These are phyloP conservation scores for Arizona elegans DNA, from an alignment of 2,113 vertebrate species.

Conservation along the genomic window DNA sequence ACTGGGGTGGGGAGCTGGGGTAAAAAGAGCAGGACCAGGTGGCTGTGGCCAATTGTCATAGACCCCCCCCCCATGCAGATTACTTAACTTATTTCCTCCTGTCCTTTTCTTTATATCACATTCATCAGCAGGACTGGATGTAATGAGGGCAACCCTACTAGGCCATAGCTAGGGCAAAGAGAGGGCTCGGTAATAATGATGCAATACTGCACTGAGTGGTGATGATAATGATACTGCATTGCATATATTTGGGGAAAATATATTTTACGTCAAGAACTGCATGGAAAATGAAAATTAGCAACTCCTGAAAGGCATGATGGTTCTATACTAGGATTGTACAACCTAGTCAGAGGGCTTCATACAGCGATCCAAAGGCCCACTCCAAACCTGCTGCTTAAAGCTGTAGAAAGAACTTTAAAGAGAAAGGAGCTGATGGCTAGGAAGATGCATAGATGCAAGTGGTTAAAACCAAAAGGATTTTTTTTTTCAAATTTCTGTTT, in stretches of 20 bases:
- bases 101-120: background rate
- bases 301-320: background rate
- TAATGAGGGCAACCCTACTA: background rate
- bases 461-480: background rate
- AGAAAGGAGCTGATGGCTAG: background rate
- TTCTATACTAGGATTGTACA: background rate
- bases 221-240: background rate
- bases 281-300: background rate
- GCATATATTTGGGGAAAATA: background rate
- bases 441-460: background rate
- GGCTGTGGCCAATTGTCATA: background rate
- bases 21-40: background rate
- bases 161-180: background rate
- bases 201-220: background rate
- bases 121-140: background rate
- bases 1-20: background rate
- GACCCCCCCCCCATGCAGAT: background rate
- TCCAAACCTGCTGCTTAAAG: background rate
- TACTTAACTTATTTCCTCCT: background rate
- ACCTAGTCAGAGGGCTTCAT: background rate
- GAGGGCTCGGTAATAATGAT: background rate
- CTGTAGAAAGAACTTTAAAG: background rate
- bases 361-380: background rate
- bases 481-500: background rate
- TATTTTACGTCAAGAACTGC: background rate